phyloP scores from a whole-genome alignment of 2,797 vertebrate species.

The Betta splendens region DNA sequence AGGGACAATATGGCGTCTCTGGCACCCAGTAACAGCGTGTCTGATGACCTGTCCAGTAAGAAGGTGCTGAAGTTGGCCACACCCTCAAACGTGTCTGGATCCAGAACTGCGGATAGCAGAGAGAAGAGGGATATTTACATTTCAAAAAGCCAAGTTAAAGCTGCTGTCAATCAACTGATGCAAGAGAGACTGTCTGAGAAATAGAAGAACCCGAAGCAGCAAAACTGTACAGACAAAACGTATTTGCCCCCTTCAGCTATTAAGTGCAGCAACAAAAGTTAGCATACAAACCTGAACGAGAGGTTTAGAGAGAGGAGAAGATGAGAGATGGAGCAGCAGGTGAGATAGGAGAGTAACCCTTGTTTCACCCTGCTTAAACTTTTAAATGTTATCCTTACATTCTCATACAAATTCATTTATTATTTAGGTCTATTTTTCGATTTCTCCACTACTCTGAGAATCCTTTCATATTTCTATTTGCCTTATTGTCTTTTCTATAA shows the following conservation, averaged over 20 bases:
- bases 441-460: not conserved
- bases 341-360: constrained; percentile 22
- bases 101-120: constrained; percentile 41
- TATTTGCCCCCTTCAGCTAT: not conserved
- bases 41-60: constrained; percentile 77
- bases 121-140: not conserved
- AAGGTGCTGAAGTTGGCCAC: constrained; percentile 83
- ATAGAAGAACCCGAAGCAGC: not conserved
- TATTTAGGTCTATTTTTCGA: not conserved
- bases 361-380: constrained; percentile 33
- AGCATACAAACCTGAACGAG: constrained; percentile 10
- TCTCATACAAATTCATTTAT: not conserved
- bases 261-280: constrained; percentile 1
- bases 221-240: not conserved
- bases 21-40: constrained; percentile 83
- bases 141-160: not conserved
- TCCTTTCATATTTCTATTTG: not conserved
- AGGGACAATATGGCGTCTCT: constrained; percentile 83
- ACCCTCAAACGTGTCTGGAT: constrained; percentile 52
- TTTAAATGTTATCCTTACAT: not conserved
- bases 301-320: constrained; percentile 14
- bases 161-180: constrained; percentile 3
- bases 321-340: constrained; percentile 3
- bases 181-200: not conserved
- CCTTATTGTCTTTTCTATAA: not conserved